Base-by-base conservation (phyloP, 1,140 invertebrate species). In the Eufriesea mexicana region DNA sequence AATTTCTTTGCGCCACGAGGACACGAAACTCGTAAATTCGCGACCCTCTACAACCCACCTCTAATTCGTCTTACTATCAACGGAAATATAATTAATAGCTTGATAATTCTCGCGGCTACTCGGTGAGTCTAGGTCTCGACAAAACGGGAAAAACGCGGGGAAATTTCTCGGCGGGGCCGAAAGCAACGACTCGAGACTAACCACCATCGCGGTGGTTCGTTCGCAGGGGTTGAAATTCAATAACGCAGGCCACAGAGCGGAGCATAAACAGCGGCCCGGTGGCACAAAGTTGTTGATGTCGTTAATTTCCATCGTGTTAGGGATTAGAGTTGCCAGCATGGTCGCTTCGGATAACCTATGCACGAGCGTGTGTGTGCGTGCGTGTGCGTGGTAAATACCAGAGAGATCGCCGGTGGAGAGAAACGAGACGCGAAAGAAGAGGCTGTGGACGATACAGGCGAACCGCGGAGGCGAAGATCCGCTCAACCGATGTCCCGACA, bases 351-450 rank as follows among this genome's bases (percentile, higher is more conserved):
- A 14, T 66, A 64, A 23, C 28, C 62, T 64, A 64, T 59, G 49
- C 23, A 68, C 23, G 14, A 23, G 54, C 49, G 49, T 25, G 18
- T n/a, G 25, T 18, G 28, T 49, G 49, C 75, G 76, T 14, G 75
- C 47, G 18, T 61, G 68, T 74, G 64, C n/a, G 49, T 7, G 79
- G n/a, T n/a, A n/a, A 71, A 57, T 42, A 18, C 55, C 25, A 4
- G 61, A 4, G 8, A 9, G 14, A 16, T 8, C 25, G 8, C 2
- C 62, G 20, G 62, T 8, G 61, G 51, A 20, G 79, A 83, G 84
- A 87, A 87, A 87, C 61, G 85, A 87, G 82, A 84, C 72, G 77
- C 76, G 77, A 84, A 87, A 87, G 77, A 86, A 88, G 51, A 84
- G 61, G 61, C 18, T 28, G 84, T 54, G 28, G 25, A 35, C 49